Evolutionary conservation across 2,888 invertebrate species (phyloP), one percentile per base, ranked within the genome.

Genomic region (Cynaeus angustus): DNA sequence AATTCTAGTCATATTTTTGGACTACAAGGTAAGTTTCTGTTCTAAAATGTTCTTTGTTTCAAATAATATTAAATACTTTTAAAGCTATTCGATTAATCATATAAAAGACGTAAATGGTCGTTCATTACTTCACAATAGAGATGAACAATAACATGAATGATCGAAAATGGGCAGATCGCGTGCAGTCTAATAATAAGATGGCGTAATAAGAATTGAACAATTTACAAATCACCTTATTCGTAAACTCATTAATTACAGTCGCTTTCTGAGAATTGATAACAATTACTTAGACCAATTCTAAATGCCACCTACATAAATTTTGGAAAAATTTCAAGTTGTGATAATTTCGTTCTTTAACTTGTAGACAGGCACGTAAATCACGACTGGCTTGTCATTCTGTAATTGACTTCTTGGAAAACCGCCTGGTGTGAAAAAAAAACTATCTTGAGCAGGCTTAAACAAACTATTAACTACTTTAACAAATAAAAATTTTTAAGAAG

Each of bases 11-110:
- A 71, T 38, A 83, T 91, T 48, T 88, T 91, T 75, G 89, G 89
- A 72, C 83, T 91, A 41, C 90, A 91, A 88, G 91, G 91, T 91
- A 86, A 83, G 76, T 21, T n/a, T n/a, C n/a, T n/a, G n/a, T n/a
- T n/a, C n/a, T n/a, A n/a, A n/a, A n/a, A n/a, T n/a, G n/a, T n/a
- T 12, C 10, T 12, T 30, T 61, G 41, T 30, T 41, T 16, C 12
- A 30, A 41, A 41, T 41, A 13, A 41, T 12, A 64, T 64, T 55
- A 64, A 68, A 56, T 50, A 48, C 38, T 64, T 68, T 68, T 64
- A 78, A 76, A 77, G 75, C 75, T 73, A 50, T 72, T 73, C 75
- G 62, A 78, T 78, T 76, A 77, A 78, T 79, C 75, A 77, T 72
- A 76, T 77, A 75, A 78, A 72, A 75, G 78, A 79, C 74, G 75